Base-by-base conservation (phyloP, 1,140 invertebrate species). In the Leptonema lineaticorne region DNA sequence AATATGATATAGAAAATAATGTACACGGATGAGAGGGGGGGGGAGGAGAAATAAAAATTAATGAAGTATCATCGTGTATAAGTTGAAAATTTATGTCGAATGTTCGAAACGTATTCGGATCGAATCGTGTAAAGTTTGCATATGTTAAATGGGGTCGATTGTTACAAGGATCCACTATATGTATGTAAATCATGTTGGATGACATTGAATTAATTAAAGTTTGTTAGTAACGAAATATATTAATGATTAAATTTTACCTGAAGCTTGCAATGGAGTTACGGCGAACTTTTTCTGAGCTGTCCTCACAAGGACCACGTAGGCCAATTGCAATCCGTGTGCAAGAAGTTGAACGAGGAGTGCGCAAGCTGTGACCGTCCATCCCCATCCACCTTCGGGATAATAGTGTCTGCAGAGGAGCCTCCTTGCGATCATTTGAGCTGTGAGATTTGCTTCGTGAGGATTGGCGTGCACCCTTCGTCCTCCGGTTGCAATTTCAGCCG, bases 311-410 rank as follows among this genome's bases (percentile, higher is more conserved):
- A 85, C 79, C 3, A 84, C 83, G 33, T 82, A 80, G 60, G 86
- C 85, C 65, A 88, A 78, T 74, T 90, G 88, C 37, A 89, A 71
- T 6, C 88, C 88, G 58, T 88, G 84, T 46, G 84, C 85, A n/a
- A 90, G 77, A 9, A 89, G 75, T 68, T 89, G 86, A 14, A 87
- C 86, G 5, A 90, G 75, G 22, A 88, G 83, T 4, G 87, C 86
- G 41, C 88, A 89, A 0, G 82, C 82, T 0, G 88, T 83, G 3
- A 92, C 85, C 9, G 90, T 85, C 89, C 90, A 93, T 0, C 91
- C 91, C 90, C 91, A 93, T 1, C 90, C 90, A 2, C 90, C 90
- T 74, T 92, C 90, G 0, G 90, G 90, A 77, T 91, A 92, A 78
- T 90, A 91, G 74, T 91, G 88, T 20, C 88, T 74, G 2, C 80